Evolutionary conservation across 2,113 vertebrate genomes (phyloP).

Genomic region (Thunnus thynnus): DNA sequence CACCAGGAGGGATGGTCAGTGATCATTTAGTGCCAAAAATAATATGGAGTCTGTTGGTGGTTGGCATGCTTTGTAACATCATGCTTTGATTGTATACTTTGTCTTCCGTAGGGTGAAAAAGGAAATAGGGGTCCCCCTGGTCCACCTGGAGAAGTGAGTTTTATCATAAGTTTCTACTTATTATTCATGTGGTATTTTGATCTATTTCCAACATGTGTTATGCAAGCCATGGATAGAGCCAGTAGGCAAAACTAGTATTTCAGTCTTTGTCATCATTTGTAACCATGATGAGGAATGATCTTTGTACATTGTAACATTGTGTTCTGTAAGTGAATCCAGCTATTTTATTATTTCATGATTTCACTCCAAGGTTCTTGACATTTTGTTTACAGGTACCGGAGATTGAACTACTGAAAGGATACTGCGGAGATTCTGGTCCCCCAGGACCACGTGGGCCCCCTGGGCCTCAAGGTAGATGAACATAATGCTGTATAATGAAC

Average conservation of each 20-base stretch:
- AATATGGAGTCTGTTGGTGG: not conserved
- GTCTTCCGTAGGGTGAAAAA: conserved; percentile 87
- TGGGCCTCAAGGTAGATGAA: conserved; percentile 61
- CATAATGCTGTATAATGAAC: not conserved
- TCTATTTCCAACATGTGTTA: no score
- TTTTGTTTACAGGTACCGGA: conserved; percentile 47
- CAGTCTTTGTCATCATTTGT: no score
- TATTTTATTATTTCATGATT: not conserved
- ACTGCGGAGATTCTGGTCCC: conserved; percentile 63
- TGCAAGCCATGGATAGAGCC: no score
- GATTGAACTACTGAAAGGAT: conserved; percentile 58
- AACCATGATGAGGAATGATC: no score
- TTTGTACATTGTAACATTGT: no score
- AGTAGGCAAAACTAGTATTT: no score
- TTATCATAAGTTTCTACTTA: not conserved
- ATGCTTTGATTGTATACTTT: not conserved
- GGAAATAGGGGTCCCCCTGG: conserved; percentile 88
- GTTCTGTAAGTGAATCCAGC: not conserved
- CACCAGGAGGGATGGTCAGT: conserved; percentile 47
- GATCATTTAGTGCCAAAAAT: not conserved
- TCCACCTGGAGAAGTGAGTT: conserved; percentile 89
- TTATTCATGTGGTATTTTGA: not conserved
- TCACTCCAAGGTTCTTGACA: not conserved
- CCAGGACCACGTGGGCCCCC: conserved; percentile 55
- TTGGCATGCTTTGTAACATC: not conserved